A percentile compares a stretch with the other conserved stretches of the same genome.
Conservation (phyloP, 2,888 invertebrate genomes). For the Byasa hedistus region DNA sequence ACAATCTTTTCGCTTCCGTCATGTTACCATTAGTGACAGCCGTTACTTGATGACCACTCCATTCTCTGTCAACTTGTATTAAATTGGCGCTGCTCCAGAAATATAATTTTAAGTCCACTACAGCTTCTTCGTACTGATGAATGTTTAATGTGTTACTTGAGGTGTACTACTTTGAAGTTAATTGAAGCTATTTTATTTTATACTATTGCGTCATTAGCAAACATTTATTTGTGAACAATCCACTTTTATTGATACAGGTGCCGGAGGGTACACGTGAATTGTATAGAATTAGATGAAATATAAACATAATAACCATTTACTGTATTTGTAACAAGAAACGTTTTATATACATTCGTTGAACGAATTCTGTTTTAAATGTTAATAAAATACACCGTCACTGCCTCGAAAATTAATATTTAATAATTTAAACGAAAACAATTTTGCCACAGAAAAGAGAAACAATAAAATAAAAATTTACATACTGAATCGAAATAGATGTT, state of each 20-base stretch:
- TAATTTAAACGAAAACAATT: not conserved
- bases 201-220: too few species aligned
- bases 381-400: too few species aligned
- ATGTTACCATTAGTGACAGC: conserved; percentile 30
- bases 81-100: conserved; percentile 31
- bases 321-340: too few species aligned
- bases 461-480: not conserved
- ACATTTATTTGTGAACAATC: too few species aligned
- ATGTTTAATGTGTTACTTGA: conserved; percentile 24
- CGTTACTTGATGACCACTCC: conserved; percentile 30
- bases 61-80: conserved; percentile 29
- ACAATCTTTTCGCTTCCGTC: conserved; percentile 24
- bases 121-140: conserved; percentile 25
- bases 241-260: too few species aligned
- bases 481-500: conserved; percentile 11
- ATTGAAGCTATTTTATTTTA: not conserved
- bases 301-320: too few species aligned
- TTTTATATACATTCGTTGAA: too few species aligned
- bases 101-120: conserved; percentile 28
- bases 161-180: not conserved
- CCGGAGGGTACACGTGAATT: too few species aligned
- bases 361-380: too few species aligned
- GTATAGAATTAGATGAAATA: too few species aligned
- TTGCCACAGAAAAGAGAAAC: not conserved
- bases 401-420: not conserved